A percentile compares a stretch with the other conserved stretches of the same genome.
These are phyloP conservation scores for Mechanitis mazaeus DNA, from an alignment of 2,888 invertebrate genomes.

Conservation along the genomic window DNA sequence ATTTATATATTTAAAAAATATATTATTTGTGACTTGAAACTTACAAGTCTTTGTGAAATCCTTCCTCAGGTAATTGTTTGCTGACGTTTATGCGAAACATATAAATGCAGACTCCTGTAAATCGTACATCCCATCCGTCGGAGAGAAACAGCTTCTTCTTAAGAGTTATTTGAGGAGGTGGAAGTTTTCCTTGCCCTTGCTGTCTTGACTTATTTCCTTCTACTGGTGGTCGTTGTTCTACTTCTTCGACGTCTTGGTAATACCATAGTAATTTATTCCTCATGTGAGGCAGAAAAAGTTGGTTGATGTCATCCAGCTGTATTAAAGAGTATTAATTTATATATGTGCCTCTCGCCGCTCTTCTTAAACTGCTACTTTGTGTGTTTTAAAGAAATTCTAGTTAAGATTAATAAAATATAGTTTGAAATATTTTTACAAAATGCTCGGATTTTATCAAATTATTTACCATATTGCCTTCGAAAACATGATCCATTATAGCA, in stretches of 20 bases:
- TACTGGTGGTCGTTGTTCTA: constrained; percentile 71
- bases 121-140: constrained; percentile 88
- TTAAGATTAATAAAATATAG: no score
- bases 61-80: constrained; percentile 92
- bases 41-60: constrained; percentile 90
- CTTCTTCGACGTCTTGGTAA: constrained; percentile 89
- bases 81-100: constrained; percentile 89
- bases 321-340: constrained; percentile 31
- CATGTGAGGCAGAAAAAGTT: constrained; percentile 90
- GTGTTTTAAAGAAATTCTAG: no score
- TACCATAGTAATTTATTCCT: constrained; percentile 91
- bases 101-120: constrained; percentile 89
- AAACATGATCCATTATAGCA: constrained; percentile 93
- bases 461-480: constrained; percentile 85
- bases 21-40: constrained; percentile 31
- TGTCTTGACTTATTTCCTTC: constrained; percentile 65
- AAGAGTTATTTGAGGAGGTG: constrained; percentile 60
- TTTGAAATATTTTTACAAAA: no score
- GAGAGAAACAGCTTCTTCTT: constrained; percentile 90
- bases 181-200: constrained; percentile 67
- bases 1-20: background rate
- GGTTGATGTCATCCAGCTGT: constrained; percentile 91
- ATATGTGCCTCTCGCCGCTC: background rate
- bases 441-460: background rate
- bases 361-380: no score